Percentiles rank a stretch among this genome's conserved stretches.
These are phyloP conservation scores for Calephelis nemesis DNA, from an alignment of 1,140 invertebrate species.

Conservation along the genomic window DNA sequence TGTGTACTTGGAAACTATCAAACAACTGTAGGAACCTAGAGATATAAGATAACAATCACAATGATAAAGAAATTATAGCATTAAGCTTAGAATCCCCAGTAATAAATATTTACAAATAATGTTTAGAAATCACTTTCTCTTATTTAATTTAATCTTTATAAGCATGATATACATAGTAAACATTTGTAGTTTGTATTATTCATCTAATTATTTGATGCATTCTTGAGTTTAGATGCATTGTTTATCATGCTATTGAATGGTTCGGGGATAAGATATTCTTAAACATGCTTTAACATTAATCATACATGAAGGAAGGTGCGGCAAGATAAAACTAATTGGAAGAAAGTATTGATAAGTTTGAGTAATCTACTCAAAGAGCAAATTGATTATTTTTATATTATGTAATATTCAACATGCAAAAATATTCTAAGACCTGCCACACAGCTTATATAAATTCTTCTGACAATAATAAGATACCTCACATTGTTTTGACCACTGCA, in stretches of 20 bases:
- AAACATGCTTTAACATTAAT: not conserved
- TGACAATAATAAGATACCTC: no score
- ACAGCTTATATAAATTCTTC: no score
- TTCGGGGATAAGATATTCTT: not conserved
- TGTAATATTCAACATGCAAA: not conserved
- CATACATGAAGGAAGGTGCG: not conserved
- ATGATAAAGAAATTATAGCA: not conserved
- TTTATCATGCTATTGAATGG: no score
- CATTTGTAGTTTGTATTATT: not conserved
- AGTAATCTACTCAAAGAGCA: not conserved
- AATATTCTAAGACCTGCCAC: no score
- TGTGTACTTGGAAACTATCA: constrained; percentile 49
- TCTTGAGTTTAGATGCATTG: not conserved
- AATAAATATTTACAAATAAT: not conserved
- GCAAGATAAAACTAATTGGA: constrained; percentile 5
- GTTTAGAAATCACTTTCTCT: not conserved
- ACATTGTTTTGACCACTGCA: no score
- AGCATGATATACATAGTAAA: no score
- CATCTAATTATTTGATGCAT: not conserved
- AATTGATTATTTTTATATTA: not conserved
- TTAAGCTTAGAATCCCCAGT: not conserved
- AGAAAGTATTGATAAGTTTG: constrained; percentile 3
- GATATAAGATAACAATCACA: constrained; percentile 30
- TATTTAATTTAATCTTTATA: no score
- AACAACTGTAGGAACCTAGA: constrained; percentile 45